Evolutionary conservation across 2,888 invertebrate genomes (phyloP).

Genomic region (Sclerodermus sp.): DNA sequence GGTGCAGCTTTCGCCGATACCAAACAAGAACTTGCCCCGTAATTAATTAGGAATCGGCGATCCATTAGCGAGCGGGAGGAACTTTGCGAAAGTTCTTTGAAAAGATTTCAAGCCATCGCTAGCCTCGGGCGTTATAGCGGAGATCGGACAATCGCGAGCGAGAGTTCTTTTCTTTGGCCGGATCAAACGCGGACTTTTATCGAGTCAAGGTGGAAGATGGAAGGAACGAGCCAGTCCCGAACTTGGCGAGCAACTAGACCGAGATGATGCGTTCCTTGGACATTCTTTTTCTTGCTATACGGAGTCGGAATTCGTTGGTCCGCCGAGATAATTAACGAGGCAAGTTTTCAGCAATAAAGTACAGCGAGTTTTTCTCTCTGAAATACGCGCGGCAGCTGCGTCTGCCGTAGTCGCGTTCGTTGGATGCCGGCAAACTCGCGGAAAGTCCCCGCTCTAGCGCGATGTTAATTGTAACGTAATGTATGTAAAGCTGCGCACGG

Average conservation of each 20-base stretch:
- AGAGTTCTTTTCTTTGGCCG: too few relatives aligned
- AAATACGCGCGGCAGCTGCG: too few relatives aligned
- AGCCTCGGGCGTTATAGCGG: not conserved
- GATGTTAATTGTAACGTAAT: slow-evolving; percentile 45
- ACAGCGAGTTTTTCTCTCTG: not conserved
- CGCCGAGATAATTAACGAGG: slow-evolving; percentile 33
- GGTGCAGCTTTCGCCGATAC: too few relatives aligned
- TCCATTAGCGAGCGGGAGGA: slow-evolving; percentile 15
- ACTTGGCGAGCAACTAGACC: too few relatives aligned
- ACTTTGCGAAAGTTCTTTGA: not conserved
- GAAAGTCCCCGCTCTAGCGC: not conserved
- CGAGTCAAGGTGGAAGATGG: too few relatives aligned
- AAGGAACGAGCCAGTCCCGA: too few relatives aligned
- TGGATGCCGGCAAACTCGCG: not conserved
- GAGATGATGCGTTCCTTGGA: too few relatives aligned
- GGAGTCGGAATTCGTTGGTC: slow-evolving; percentile 32
- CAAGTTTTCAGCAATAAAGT: slow-evolving; percentile 26
- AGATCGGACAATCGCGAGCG: too few relatives aligned
- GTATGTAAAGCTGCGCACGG: slow-evolving; percentile 32
- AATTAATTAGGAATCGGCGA: slow-evolving; percentile 6
- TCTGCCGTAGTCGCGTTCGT: too few relatives aligned
- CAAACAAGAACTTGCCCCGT: too few relatives aligned
- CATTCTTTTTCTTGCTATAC: too few relatives aligned
- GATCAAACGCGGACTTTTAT: too few relatives aligned
- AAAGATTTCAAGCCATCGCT: not conserved